Conservation (phyloP, 2,888 invertebrate genomes). For the Philonicus albiceps region DNA sequence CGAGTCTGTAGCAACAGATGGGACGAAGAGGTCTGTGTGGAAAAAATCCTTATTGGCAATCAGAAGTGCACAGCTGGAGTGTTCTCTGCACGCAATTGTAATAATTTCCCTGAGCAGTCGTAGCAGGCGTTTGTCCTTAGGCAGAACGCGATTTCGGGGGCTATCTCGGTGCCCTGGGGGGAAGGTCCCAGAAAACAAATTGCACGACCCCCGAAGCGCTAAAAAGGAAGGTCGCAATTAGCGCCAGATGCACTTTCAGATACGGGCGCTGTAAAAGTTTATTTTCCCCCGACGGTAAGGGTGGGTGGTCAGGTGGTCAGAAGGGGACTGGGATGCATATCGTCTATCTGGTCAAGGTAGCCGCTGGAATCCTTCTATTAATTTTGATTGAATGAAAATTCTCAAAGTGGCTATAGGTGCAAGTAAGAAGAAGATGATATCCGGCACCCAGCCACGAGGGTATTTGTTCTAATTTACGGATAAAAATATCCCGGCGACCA, state of each 20-base stretch:
- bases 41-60: neutral
- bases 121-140: neutral
- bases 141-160: neutral
- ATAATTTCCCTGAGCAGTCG: neutral
- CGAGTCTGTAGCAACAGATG: neutral
- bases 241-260: neutral
- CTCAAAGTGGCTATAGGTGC: neutral
- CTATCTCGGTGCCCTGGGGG: neutral
- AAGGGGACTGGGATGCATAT: neutral
- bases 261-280: neutral
- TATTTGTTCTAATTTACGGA: constrained; percentile 36
- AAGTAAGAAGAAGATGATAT: neutral
- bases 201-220: neutral
- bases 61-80: neutral
- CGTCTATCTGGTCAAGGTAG: constrained; percentile 11
- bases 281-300: neutral
- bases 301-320: neutral
- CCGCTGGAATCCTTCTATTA: neutral
- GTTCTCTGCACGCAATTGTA: neutral
- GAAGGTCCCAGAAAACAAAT: neutral
- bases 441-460: neutral
- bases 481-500: constrained; percentile 37
- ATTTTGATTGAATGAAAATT: constrained; percentile 27
- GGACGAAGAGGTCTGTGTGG: neutral
- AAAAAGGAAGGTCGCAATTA: neutral